Base-by-base conservation (phyloP, 2,888 invertebrate species). In the Bombylius major region DNA sequence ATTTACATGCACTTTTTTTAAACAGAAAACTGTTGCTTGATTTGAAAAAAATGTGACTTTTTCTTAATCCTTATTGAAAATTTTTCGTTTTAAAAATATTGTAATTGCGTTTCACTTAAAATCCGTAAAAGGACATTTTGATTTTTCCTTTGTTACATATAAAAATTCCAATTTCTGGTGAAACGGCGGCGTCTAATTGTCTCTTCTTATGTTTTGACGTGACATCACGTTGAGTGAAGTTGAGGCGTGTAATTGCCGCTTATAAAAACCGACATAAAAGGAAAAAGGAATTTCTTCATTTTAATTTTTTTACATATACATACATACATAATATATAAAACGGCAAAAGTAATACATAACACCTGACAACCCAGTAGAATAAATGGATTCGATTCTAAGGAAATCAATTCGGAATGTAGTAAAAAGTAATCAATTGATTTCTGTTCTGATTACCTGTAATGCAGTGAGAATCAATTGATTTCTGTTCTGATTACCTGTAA, bases 101-200 rank as follows among this genome's bases (percentile, higher is more conserved):
- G 39, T 42, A 23, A 23, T 23, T 23, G 23, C 23, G 39, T 42
- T 42, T 42, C 39, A 42, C 39, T 42, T 42, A 42, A 42, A 42
- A 42, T 42, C 11, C 39, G 39, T 42, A 42, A 42, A 42, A 42
- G 39, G 39, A 42, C 11, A 23, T 42, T 42, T 42, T 42, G 39
- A 8, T 42, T 42, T 42, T 42, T 11, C 12, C 39, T 42, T 42
- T 42, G 39, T 42, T 42, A 42, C 39, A 42, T 1, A 42, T 42
- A 42, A 42, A 42, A 42, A 42, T 42, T 42, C 12, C 39, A 42
- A 42, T 42, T 42, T 42, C 12, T 42, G 11, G 39, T 42, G 39
- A 4, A 42, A 42, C 39, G 39, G 7, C 39, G 50, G 50, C 50
- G 54, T 50, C 54, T 54, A 55, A 55, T 55, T 55, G 55, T 55